phyloP scores from a whole-genome alignment of 2,113 vertebrate species.

The Raja brachyura region DNA sequence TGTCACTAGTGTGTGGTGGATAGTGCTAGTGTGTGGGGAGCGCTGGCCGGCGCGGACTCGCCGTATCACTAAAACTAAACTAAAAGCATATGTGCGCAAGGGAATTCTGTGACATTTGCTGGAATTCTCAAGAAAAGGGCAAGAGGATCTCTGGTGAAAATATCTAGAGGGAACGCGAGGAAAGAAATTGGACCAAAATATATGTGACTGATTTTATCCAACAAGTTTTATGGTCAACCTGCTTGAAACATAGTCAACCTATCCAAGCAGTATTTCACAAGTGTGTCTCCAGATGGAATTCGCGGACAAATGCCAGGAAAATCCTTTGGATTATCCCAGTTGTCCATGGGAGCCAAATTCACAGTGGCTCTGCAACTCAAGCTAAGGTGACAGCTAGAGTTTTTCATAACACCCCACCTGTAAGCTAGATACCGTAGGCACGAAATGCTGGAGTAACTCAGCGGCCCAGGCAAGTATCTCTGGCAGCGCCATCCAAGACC shows the following conservation, averaged over 20 bases:
- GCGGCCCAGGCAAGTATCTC: too few species aligned
- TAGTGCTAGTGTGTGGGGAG: too few species aligned
- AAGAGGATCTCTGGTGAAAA: too few species aligned
- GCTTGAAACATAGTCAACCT: not conserved
- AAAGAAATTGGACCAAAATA: not conserved
- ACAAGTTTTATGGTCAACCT: not conserved
- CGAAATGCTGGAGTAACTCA: too few species aligned
- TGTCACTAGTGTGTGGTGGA: too few species aligned
- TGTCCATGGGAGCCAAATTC: not conserved
- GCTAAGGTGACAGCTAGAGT: not conserved
- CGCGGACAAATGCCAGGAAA: not conserved
- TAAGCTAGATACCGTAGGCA: not conserved
- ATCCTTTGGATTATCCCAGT: not conserved
- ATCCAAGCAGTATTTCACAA: not conserved
- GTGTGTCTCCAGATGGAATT: not conserved
- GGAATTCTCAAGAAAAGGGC: not conserved
- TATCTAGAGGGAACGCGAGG: not conserved
- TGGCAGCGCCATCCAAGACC: too few species aligned
- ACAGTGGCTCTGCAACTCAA: not conserved
- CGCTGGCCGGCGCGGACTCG: too few species aligned
- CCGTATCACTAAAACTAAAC: too few species aligned
- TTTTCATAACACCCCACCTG: not conserved
- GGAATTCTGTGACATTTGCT: not conserved
- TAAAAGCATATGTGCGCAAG: too few species aligned
- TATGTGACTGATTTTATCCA: not conserved